Evolutionary conservation across 2,888 invertebrate genomes (phyloP), one percentile per base, ranked within the genome.

Genomic region (Hybos culiciformis): DNA sequence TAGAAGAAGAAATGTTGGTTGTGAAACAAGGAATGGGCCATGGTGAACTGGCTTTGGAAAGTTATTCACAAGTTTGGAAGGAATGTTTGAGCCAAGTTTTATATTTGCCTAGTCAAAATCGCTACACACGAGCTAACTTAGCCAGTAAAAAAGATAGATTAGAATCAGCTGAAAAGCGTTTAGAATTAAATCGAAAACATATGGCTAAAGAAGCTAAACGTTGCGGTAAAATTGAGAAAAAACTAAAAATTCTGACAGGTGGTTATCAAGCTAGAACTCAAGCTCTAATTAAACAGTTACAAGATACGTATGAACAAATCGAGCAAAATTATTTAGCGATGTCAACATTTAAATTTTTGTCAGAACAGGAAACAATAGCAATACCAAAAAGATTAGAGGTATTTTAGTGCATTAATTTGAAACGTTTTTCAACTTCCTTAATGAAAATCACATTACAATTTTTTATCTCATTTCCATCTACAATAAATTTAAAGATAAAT

Each of bases 211-310:
- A 97, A 66, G 96, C 97, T 0, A 97, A 96, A 66, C 78, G 83
- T 45, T 96, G 97, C 40, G 90, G 91, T 0, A 98, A 96, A 69
- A 83, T 94, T 74, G 98, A 99, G 66, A 97, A 96, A 66, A 97
- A 94, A 68, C 69, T 98, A 20, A 83, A 93, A 67, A 85, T 97
- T 44, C 71, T 97, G n/a, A 84, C 96, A 5, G 96, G 86, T 8
- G 90, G 91, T 8, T 92, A 91, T 67, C 86, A 87, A 48, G 62
- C 77, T 1, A 71, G 83, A 38, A 83, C 88, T 2, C 90, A 92
- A 54, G 82, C 82, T 2, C 69, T 94, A 18, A 76, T 86, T 18
- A 93, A 94, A 64, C 92, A 91, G 59, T 72, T 85, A 48, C 81
- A 83, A 54, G 90, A 90, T 58, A 67, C 90, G 14, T 80, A 81